A percentile compares a stretch with the other conserved stretches of the same genome.
phyloP scores from a whole-genome alignment of 2,888 invertebrate genomes.

The Allacma fusca region DNA sequence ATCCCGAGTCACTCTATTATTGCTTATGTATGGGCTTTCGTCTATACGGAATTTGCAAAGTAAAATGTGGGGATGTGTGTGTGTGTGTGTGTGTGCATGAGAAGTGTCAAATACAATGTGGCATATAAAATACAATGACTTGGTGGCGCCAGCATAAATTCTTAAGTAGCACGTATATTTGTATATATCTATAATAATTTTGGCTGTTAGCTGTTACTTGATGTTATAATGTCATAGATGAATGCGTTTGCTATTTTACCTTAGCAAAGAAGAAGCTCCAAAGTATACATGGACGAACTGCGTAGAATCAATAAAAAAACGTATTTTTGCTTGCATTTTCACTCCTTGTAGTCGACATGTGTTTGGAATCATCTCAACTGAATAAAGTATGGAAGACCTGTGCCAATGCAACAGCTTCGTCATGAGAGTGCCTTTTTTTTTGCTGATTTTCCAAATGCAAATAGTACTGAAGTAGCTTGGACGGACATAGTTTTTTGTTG shows the following conservation, averaged over 20 bases:
- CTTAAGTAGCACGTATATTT: neutral
- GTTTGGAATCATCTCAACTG: conserved; percentile 28
- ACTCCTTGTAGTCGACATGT: neutral
- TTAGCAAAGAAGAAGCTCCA: neutral
- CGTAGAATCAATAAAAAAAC: conserved; percentile 18
- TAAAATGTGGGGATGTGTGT: too few species aligned
- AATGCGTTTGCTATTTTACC: neutral
- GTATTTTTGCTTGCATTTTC: conserved; percentile 4
- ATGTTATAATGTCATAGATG: neutral
- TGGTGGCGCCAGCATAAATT: conserved; percentile 40
- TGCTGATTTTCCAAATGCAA: too few species aligned
- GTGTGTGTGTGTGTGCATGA: too few species aligned
- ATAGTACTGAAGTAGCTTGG: too few species aligned
- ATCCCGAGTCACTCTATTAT: too few species aligned
- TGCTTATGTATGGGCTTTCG: too few species aligned
- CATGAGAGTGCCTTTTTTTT: too few species aligned
- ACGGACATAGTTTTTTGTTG: too few species aligned
- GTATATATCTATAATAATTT: too few species aligned
- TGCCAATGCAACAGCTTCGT: too few species aligned
- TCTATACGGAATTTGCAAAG: too few species aligned
- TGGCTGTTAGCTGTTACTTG: too few species aligned
- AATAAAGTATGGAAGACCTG: neutral
- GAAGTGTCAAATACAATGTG: neutral
- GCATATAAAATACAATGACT: conserved; percentile 24
- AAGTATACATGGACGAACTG: neutral